These are phyloP conservation scores for Campylomormyrus numenius DNA, from an alignment of 2,113 vertebrate genomes.

Conservation along the genomic window DNA sequence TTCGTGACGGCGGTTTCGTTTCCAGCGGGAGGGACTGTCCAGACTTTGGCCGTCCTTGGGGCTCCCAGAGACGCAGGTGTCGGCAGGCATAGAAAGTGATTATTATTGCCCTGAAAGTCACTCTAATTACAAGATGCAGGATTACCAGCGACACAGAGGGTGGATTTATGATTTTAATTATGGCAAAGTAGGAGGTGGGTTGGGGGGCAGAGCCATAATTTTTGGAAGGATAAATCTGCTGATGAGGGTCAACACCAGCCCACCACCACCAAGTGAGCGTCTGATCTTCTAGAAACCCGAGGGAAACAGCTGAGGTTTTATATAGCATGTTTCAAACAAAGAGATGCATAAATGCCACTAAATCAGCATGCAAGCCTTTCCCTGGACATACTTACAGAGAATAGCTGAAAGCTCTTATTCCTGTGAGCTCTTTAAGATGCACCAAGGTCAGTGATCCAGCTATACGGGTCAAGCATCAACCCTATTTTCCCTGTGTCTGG, in stretches of 20 bases:
- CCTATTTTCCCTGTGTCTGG: not conserved
- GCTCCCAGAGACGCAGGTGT: not conserved
- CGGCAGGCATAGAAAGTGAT: not conserved
- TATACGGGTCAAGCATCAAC: not conserved
- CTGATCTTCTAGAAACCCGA: not conserved
- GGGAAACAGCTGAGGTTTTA: not conserved
- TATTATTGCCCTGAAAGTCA: conserved; percentile 8
- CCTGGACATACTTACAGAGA: not conserved
- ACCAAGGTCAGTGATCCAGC: not conserved
- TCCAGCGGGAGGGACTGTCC: not conserved
- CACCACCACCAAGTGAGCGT: not conserved
- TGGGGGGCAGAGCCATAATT: conserved; percentile 4
- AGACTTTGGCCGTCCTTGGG: not conserved
- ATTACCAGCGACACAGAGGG: not conserved
- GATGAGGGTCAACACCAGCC: conserved; percentile 12
- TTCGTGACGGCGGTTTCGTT: not conserved
- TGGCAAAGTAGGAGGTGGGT: not conserved
- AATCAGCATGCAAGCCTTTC: not conserved
- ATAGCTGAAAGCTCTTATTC: not conserved
- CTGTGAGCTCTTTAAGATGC: not conserved
- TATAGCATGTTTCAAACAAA: not conserved
- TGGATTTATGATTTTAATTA: conserved; percentile 22
- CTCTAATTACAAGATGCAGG: conserved; percentile 12
- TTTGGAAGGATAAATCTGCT: conserved; percentile 18
- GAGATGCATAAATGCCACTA: not conserved